Conservation (phyloP, 2,797 vertebrate species). For the Novumbra hubbsi region DNA sequence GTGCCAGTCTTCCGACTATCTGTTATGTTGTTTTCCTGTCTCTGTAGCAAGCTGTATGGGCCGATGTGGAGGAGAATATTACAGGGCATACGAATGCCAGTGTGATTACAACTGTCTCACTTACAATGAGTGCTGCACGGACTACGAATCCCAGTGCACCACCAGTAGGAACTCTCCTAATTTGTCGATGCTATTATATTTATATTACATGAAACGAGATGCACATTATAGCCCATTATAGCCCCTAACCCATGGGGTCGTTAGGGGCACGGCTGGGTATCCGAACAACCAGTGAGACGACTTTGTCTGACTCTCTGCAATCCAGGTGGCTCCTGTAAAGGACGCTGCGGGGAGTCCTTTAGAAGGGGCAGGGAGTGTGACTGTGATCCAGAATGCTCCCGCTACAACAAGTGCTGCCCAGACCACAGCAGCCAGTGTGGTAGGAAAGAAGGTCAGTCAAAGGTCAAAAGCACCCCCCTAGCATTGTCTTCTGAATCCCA, state of each 20-base stretch:
- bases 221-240: not conserved
- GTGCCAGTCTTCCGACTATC: not conserved
- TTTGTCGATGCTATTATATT: not conserved
- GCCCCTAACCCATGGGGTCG: not conserved
- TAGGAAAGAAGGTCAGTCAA: slow-evolving; percentile 73
- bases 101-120: slow-evolving; percentile 88
- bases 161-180: slow-evolving; percentile 64
- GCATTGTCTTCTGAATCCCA: not conserved
- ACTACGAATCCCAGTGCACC: slow-evolving; percentile 85
- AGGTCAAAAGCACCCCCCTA: not conserved
- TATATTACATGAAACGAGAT: not conserved
- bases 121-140: slow-evolving; percentile 89
- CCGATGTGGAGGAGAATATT: slow-evolving; percentile 86
- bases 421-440: slow-evolving; percentile 77
- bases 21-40: not conserved
- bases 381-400: slow-evolving; percentile 81
- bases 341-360: slow-evolving; percentile 88
- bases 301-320: slow-evolving; percentile 33
- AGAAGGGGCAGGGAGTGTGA: slow-evolving; percentile 81
- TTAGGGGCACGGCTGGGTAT: no score
- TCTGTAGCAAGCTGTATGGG: slow-evolving; percentile 80
- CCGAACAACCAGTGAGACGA: not conserved
- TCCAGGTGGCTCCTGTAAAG: slow-evolving; percentile 85
- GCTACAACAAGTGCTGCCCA: slow-evolving; percentile 84
- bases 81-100: slow-evolving; percentile 84